A percentile compares a stretch with the other conserved stretches of the same genome.
phyloP scores from a whole-genome alignment of 1,140 invertebrate genomes.

The Heliconius himera region DNA sequence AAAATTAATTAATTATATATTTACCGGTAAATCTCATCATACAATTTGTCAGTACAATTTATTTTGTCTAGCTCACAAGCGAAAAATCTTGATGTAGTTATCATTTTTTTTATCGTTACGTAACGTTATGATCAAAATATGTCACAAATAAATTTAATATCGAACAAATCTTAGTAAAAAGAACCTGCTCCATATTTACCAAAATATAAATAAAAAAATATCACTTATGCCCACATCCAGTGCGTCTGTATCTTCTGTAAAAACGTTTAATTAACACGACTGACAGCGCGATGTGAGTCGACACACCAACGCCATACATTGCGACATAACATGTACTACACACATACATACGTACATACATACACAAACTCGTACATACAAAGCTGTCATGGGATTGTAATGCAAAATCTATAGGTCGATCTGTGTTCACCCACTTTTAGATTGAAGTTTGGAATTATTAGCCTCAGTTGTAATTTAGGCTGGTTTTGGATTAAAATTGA shows the following conservation, averaged over 20 bases:
- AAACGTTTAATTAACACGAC: slow-evolving; percentile 76
- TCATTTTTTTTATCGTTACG: too few relatives aligned
- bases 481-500: neutral
- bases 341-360: neutral
- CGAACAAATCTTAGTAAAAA: too few relatives aligned
- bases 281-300: slow-evolving; percentile 60
- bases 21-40: too few relatives aligned
- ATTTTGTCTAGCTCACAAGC: too few relatives aligned
- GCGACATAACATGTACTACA: slow-evolving; percentile 44
- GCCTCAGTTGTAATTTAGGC: neutral
- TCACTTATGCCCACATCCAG: slow-evolving; percentile 41
- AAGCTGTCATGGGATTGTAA: slow-evolving; percentile 30
- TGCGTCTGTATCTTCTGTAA: slow-evolving; percentile 29
- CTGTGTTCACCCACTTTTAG: neutral
- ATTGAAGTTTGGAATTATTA: neutral
- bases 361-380: slow-evolving; percentile 16
- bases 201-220: neutral
- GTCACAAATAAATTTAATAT: too few relatives aligned
- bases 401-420: slow-evolving; percentile 28
- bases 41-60: too few relatives aligned
- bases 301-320: slow-evolving; percentile 53
- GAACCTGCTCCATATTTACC: too few relatives aligned
- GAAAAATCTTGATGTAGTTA: too few relatives aligned
- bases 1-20: too few relatives aligned
- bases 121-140: too few relatives aligned